phyloP scores from a whole-genome alignment of 2,888 invertebrate species.

The Onchidella celtica region DNA sequence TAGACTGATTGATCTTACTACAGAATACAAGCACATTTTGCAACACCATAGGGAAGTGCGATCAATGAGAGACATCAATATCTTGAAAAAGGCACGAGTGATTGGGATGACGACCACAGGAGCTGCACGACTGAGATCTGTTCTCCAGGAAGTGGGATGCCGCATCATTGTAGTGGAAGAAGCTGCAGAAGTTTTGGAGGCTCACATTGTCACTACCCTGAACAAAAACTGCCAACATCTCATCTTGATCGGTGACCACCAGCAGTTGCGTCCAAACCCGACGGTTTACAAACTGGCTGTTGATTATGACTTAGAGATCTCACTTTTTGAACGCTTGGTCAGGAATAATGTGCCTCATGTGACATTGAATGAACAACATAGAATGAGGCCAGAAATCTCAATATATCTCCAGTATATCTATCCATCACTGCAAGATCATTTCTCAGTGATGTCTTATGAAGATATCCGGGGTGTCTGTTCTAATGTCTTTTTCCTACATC shows the following conservation, averaged over 20 bases:
- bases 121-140: conserved; percentile 46
- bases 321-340: conserved; percentile 91
- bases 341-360: conserved; percentile 81
- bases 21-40: conserved; percentile 20
- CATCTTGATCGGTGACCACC: conserved; percentile 91
- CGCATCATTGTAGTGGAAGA: conserved; percentile 87
- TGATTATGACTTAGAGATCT: conserved; percentile 87
- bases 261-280: conserved; percentile 88
- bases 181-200: conserved; percentile 92
- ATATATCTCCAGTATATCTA: conserved; percentile 72
- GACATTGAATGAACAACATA: conserved; percentile 84
- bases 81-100: conserved; percentile 34
- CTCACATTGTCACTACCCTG: conserved; percentile 90
- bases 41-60: conserved; percentile 22
- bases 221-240: conserved; percentile 88
- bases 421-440: conserved; percentile 68
- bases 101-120: conserved; percentile 51
- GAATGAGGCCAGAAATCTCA: conserved; percentile 78
- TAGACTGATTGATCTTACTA: conserved; percentile 22
- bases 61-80: conserved; percentile 23
- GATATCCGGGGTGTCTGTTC: conserved; percentile 67
- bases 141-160: conserved; percentile 70
- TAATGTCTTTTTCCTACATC: conserved; percentile 76
- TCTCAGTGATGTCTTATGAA: conserved; percentile 61
- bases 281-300: conserved; percentile 86